Conservation (phyloP, 2,888 invertebrate species). For the Chymomyza procnemis region DNA sequence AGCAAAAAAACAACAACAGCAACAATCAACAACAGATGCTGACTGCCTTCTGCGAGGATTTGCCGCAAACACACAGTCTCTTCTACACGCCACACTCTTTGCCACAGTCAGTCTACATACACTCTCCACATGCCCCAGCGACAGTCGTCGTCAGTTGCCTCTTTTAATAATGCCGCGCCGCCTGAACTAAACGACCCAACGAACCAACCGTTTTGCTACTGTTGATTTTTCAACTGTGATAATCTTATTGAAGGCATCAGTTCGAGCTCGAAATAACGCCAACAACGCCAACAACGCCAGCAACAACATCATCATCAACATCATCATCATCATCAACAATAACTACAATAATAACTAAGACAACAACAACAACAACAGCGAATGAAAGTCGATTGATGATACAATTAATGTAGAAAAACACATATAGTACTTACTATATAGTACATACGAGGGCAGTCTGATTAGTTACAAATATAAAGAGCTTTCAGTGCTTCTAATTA, state of each 20-base stretch:
- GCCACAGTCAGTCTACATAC: too few species aligned
- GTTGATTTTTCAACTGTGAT: constrained; percentile 60
- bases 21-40: constrained; percentile 57
- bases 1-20: constrained; percentile 58
- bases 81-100: background rate
- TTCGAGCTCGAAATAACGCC: constrained; percentile 12
- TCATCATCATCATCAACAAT: constrained; percentile 12
- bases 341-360: constrained; percentile 1
- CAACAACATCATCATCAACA: constrained; percentile 12
- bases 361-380: constrained; percentile 17
- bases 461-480: too few species aligned
- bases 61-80: constrained; percentile 1
- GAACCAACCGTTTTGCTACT: constrained; percentile 24
- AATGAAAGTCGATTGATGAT: constrained; percentile 62
- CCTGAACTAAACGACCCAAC: constrained; percentile 2
- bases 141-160: constrained; percentile 15
- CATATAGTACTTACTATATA: constrained; percentile 4
- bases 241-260: constrained; percentile 43
- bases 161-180: constrained; percentile 41
- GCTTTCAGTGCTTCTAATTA: too few species aligned
- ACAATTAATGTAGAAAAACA: constrained; percentile 50
- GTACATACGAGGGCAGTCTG: too few species aligned
- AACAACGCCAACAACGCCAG: constrained; percentile 12
- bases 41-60: constrained; percentile 12
- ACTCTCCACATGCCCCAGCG: constrained; percentile 6